Evolutionary conservation across 1,140 invertebrate genomes (phyloP).

Genomic region (Drosophila takahashii): DNA sequence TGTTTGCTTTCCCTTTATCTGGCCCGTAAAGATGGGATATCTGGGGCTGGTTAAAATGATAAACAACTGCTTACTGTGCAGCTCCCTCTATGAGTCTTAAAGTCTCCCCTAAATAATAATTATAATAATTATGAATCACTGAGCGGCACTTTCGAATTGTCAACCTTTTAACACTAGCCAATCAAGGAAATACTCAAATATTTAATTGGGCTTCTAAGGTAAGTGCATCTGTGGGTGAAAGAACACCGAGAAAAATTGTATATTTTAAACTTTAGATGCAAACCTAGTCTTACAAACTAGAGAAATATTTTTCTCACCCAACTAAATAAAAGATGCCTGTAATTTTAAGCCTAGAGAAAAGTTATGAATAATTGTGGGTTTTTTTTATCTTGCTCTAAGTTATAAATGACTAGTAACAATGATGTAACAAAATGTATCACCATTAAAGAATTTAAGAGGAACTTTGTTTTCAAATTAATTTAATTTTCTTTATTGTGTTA

Average conservation of each 20-base stretch:
- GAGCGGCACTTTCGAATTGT: conserved; percentile 9
- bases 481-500: no score
- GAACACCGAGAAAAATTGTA: neutral
- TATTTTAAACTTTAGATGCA: no score
- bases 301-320: no score
- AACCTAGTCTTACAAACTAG: no score
- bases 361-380: no score
- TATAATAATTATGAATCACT: neutral
- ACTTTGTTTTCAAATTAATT: no score
- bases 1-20: conserved; percentile 48
- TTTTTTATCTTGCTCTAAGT: no score
- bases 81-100: neutral
- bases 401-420: no score
- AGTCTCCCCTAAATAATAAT: neutral
- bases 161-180: conserved; percentile 23
- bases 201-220: conserved; percentile 7
- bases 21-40: conserved; percentile 31
- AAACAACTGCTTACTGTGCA: neutral
- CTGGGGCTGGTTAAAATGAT: conserved; percentile 9
- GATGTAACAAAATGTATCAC: no score
- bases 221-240: neutral
- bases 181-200: conserved; percentile 15
- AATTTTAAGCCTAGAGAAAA: no score
- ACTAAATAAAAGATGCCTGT: no score
- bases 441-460: no score